Conservation (phyloP, 2,888 invertebrate species). For the Phortica magna region DNA sequence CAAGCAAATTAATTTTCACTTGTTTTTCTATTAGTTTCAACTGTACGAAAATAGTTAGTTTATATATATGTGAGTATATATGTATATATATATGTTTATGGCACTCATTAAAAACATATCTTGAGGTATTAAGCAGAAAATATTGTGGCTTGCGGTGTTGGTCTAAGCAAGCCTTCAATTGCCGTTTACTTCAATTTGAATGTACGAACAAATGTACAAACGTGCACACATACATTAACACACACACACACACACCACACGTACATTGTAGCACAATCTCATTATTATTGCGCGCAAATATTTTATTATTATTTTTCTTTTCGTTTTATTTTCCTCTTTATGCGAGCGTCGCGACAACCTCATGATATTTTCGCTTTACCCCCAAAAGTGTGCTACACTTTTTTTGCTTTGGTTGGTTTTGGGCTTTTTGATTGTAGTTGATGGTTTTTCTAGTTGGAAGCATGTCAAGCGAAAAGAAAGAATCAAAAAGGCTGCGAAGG, state of each 20-base stretch:
- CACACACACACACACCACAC: background rate
- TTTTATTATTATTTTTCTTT: background rate
- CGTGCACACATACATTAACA: slow-evolving; percentile 1
- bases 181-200: slow-evolving; percentile 1
- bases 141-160: background rate
- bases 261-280: background rate
- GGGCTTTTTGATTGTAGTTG: background rate
- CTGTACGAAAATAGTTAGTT: background rate
- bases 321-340: background rate
- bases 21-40: background rate
- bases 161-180: background rate
- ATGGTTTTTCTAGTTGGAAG: background rate
- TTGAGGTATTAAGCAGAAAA: slow-evolving; percentile 26
- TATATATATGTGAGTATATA: background rate
- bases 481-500: no score
- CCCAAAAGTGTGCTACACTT: slow-evolving; percentile 17
- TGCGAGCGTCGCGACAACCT: background rate
- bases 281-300: slow-evolving; percentile 17
- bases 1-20: slow-evolving; percentile 21
- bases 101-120: slow-evolving; percentile 36
- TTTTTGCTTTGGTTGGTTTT: slow-evolving; percentile 6
- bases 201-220: background rate
- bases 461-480: background rate
- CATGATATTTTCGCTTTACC: background rate
- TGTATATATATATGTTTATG: background rate